Conservation (phyloP, 2,888 invertebrate genomes). For the Cheilosia vulpina region DNA sequence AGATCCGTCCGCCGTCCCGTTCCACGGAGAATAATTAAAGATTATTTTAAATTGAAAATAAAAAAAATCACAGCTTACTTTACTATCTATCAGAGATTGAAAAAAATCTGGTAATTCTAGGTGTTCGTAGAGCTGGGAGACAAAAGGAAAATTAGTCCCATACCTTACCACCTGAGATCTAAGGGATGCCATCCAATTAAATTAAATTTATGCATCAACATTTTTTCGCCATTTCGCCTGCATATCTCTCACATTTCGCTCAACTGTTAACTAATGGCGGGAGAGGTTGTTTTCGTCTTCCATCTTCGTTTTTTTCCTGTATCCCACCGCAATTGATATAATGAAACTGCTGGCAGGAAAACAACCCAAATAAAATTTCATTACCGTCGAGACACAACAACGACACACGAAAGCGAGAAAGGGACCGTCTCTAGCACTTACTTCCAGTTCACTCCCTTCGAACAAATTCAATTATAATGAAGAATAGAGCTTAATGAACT, state of each 20-base stretch:
- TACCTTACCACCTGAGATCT: background rate
- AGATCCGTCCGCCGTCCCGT: no score
- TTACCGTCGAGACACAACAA: constrained; percentile 71
- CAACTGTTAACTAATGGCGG: constrained; percentile 41
- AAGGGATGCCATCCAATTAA: constrained; percentile 26
- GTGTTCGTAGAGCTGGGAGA: background rate
- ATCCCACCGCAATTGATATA: constrained; percentile 69
- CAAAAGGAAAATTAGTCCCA: constrained; percentile 11
- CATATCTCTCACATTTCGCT: constrained; percentile 43
- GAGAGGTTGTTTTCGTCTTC: constrained; percentile 32
- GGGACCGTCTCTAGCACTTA: constrained; percentile 64
- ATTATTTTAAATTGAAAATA: background rate
- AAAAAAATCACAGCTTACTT: background rate
- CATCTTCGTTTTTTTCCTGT: constrained; percentile 20
- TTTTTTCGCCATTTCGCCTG: constrained; percentile 13
- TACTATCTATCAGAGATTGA: background rate
- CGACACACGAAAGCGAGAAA: constrained; percentile 65
- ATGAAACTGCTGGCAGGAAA: constrained; percentile 71
- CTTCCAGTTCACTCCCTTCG: constrained; percentile 75
- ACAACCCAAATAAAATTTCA: constrained; percentile 75
- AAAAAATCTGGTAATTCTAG: constrained; percentile 3
- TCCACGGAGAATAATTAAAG: background rate
- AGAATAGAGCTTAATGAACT: constrained; percentile 75
- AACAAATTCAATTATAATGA: constrained; percentile 75
- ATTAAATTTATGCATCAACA: constrained; percentile 26